Evolutionary conservation across 2,888 invertebrate species (phyloP), one percentile per base, ranked within the genome.

Genomic region (Nomada fucata): DNA sequence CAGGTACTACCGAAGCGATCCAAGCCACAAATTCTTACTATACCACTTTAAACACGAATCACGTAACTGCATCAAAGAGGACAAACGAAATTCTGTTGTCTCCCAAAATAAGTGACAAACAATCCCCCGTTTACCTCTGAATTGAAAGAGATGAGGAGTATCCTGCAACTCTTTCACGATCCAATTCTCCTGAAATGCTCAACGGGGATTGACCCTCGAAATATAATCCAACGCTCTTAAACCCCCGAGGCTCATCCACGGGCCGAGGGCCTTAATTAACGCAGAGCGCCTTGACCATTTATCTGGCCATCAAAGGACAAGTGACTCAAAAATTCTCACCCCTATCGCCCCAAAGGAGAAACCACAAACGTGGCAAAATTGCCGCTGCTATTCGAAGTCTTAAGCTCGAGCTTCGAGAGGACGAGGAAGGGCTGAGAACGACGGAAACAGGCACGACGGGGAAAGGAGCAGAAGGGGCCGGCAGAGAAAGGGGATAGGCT

Each of bases 361-460:
- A 7, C 60, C 60, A 18, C 60, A 50, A 61, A 61, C 60, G 59
- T 15, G 9, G 2, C 20, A 15, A 20, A 71, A 60, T 71, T 60
- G 29, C 60, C n/a, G 13, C 20, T 13, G 20, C 13, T 7, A 15
- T 7, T 47, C 52, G n/a, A 11, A n/a, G 65, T 23, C 52, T 60
- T 23, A 55, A 55, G 13, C 53, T 36, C 1, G 23, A n/a, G 60
- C 7, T 18, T 20, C 44, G 18, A 52, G 59, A 20, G 50, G 52
- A 42, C 11, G 3, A 42, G 36, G 60, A 44, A 15, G n/a, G 42
- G 11, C 36, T 18, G 50, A 20, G 29, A 55, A 60, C 15, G 18
- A 65, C 60, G 59, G 3, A 47, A 29, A 47, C 44, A 23, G 26
- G 42, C 23, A 20, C 2, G 44, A 7, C 11, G 29, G 20, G 20